Percentiles rank a stretch among this genome's conserved stretches.
phyloP scores from a whole-genome alignment of 2,113 vertebrate species.

The Circaetus gallicus region DNA sequence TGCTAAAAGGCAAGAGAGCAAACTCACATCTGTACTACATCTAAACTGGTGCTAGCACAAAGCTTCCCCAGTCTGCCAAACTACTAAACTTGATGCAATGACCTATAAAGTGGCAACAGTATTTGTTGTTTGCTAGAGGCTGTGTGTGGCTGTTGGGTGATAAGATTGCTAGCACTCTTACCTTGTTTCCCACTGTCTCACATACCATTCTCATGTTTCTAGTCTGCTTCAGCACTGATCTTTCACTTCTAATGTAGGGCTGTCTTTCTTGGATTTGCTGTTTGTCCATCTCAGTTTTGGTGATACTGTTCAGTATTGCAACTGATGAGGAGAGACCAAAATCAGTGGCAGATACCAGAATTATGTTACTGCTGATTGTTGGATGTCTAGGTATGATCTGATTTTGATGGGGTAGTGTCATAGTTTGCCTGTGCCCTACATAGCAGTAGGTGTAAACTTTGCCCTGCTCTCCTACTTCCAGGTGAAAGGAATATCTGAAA shows the following conservation, averaged over 20 bases:
- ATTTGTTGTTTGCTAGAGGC: background rate
- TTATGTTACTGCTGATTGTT: background rate
- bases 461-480: background rate
- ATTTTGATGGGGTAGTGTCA: background rate
- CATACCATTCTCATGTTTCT: fast-evolving
- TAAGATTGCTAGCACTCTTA: background rate
- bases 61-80: background rate
- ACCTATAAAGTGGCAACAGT: background rate
- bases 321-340: background rate
- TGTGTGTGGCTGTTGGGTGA: background rate
- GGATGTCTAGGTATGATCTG: background rate
- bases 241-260: background rate
- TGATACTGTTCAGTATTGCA: background rate
- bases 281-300: background rate
- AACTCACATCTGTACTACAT: background rate
- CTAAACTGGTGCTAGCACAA: background rate
- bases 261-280: background rate
- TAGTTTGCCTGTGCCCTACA: background rate
- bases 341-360: background rate
- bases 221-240: background rate
- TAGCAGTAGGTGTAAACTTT: background rate
- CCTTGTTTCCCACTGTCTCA: background rate
- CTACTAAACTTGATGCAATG: background rate
- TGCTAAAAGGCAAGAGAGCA: background rate
- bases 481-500: background rate